A percentile compares a stretch with the other conserved stretches of the same genome.
Evolutionary conservation across 2,113 vertebrate species (phyloP).

Genomic region (Nerophis lumbriciformis): DNA sequence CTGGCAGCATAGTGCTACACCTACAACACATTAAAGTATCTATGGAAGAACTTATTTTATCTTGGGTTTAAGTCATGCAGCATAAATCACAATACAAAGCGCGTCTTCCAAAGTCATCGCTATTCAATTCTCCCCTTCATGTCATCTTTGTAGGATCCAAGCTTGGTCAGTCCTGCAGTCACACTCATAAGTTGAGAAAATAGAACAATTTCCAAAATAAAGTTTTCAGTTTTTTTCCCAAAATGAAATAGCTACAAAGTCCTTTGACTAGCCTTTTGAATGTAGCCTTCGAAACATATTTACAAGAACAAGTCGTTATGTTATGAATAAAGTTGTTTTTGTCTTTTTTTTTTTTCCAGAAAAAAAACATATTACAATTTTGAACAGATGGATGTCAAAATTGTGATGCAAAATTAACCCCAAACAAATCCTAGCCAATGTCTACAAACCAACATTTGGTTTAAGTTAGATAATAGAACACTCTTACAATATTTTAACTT

Average conservation of each 20-base stretch:
- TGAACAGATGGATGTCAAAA: too few species aligned
- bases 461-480: too few species aligned
- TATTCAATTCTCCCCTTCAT: background rate
- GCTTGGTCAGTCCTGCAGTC: background rate
- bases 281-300: too few species aligned
- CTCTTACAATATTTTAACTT: too few species aligned
- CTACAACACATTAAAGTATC: slow-evolving; percentile 10
- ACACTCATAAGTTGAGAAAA: background rate
- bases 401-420: too few species aligned
- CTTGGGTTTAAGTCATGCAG: background rate
- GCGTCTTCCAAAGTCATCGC: background rate
- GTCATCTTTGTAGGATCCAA: background rate
- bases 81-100: background rate
- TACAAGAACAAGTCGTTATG: background rate
- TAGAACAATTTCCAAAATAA: background rate
- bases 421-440: too few species aligned
- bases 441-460: too few species aligned
- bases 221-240: background rate
- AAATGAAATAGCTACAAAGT: background rate
- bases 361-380: too few species aligned
- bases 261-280: too few species aligned
- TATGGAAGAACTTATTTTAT: slow-evolving; percentile 2
- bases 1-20: slow-evolving; percentile 15
- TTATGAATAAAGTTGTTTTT: background rate
- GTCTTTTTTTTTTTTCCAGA: too few species aligned